These are phyloP conservation scores for Drosophila neonasuta DNA, from an alignment of 2,888 invertebrate genomes.

Conservation along the genomic window DNA sequence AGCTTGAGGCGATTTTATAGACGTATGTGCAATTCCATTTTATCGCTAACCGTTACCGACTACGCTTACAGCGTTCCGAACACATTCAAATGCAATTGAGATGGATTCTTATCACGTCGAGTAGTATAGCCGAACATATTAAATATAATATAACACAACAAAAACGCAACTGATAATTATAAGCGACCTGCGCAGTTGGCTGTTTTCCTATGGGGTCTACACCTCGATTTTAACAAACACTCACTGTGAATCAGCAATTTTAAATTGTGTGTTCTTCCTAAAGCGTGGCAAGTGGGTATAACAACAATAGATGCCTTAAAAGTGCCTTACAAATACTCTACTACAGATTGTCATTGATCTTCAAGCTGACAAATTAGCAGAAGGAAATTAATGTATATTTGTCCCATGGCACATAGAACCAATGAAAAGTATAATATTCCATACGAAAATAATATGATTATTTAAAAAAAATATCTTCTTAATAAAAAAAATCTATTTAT, in stretches of 20 bases:
- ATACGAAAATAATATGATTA: no score
- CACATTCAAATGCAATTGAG: background rate
- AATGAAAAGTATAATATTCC: no score
- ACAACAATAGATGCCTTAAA: background rate
- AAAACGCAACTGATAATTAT: conserved; percentile 9
- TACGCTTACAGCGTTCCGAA: background rate
- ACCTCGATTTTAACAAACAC: background rate
- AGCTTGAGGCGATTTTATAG: conserved; percentile 27
- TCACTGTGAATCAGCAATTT: conserved; percentile 22
- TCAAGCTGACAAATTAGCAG: no score
- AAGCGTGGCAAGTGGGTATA: background rate
- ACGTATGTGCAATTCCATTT: conserved; percentile 1
- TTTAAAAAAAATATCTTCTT: no score
- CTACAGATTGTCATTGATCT: no score
- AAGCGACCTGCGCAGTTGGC: background rate
- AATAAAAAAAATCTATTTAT: no score
- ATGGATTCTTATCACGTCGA: conserved; percentile 7
- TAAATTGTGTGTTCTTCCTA: background rate
- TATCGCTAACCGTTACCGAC: background rate
- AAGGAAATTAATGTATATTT: no score
- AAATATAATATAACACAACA: background rate
- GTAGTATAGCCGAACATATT: background rate
- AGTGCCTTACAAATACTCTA: background rate
- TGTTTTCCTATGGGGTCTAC: background rate
- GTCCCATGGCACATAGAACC: no score